phyloP scores from a whole-genome alignment of 2,113 vertebrate species.

The Seriola rivoliana region DNA sequence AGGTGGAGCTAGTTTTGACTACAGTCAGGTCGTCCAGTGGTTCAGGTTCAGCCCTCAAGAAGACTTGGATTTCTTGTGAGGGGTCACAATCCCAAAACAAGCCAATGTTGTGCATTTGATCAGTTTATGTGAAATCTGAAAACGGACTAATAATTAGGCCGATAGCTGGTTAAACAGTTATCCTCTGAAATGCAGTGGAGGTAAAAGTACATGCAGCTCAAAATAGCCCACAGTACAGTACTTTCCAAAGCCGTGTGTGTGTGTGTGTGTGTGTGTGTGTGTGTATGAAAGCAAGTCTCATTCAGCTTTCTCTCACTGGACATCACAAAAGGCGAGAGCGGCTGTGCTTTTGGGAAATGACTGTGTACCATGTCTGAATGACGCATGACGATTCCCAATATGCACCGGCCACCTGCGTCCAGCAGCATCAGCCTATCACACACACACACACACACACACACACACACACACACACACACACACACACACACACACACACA shows the following conservation, averaged over 20 bases:
- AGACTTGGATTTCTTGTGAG: no score
- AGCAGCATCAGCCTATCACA: conserved; percentile 38
- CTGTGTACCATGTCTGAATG: conserved; percentile 20
- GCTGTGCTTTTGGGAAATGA: conserved; percentile 41
- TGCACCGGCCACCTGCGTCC: conserved; percentile 57
- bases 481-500: not conserved
- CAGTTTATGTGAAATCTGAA: no score
- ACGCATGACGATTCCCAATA: conserved; percentile 35
- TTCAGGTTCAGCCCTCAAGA: no score
- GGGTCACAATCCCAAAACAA: no score
- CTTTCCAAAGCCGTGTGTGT: not conserved
- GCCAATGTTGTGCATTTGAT: no score
- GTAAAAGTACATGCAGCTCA: not conserved
- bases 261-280: not conserved
- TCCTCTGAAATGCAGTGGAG: no score
- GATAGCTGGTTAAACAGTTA: no score
- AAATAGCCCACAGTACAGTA: not conserved
- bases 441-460: not conserved
- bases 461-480: not conserved
- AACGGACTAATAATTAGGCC: no score
- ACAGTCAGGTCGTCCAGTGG: no score
- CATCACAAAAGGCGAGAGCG: not conserved
- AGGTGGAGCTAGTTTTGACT: no score
- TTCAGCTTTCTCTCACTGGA: not conserved
- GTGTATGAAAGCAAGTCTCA: not conserved